Conservation (phyloP, 2,113 vertebrate genomes). For the Danionella cerebrum region DNA sequence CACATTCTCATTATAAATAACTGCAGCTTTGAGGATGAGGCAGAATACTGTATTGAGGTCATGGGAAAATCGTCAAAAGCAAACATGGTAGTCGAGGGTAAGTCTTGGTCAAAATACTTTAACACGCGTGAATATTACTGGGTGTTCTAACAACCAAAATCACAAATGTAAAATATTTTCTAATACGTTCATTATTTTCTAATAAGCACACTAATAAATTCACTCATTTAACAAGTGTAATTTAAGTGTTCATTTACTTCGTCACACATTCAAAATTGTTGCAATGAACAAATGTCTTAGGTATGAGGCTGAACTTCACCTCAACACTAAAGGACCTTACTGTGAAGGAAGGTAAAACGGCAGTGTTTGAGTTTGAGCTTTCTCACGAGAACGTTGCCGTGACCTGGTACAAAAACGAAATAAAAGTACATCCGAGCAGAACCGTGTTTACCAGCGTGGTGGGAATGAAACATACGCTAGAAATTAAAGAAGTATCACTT, state of each 20-base stretch:
- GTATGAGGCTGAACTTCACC: slow-evolving; percentile 82
- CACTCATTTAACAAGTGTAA: background rate
- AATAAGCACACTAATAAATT: background rate
- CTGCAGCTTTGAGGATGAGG: slow-evolving; percentile 93
- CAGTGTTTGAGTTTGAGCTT: slow-evolving; percentile 83
- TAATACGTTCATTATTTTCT: background rate
- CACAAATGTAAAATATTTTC: background rate
- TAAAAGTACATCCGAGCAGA: slow-evolving; percentile 85
- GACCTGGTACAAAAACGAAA: slow-evolving; percentile 92
- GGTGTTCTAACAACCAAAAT: background rate
- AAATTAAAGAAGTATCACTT: slow-evolving; percentile 82
- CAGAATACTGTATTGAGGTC: slow-evolving; percentile 82
- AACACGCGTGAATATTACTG: background rate
- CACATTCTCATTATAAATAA: slow-evolving; percentile 94
- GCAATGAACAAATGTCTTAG: slow-evolving; percentile 62
- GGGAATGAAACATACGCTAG: slow-evolving; percentile 80
- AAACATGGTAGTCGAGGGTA: slow-evolving; percentile 85
- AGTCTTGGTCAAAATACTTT: slow-evolving; percentile 42
- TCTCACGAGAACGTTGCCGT: slow-evolving; percentile 83
- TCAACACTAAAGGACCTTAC: slow-evolving; percentile 84
- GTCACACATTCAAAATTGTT: slow-evolving; percentile 30
- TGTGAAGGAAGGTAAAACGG: slow-evolving; percentile 84
- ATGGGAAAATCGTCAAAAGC: slow-evolving; percentile 78
- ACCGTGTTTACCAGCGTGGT: slow-evolving; percentile 79
- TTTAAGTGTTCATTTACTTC: background rate